Percentiles rank a stretch among this genome's conserved stretches.
Conservation (phyloP, 2,113 vertebrate genomes). For the Colistium nudipinnis region DNA sequence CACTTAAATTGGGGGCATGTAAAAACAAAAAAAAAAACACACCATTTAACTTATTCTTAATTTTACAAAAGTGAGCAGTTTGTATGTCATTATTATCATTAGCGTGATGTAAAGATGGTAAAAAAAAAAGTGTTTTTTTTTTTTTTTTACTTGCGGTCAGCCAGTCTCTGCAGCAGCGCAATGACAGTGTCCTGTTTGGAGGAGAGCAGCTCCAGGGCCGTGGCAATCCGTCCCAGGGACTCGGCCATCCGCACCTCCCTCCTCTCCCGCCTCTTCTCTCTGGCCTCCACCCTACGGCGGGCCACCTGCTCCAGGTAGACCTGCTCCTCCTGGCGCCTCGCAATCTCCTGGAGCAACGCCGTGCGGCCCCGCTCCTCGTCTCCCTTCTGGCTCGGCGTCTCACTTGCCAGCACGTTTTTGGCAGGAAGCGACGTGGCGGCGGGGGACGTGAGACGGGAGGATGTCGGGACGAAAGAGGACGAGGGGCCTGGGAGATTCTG, state of each 20-base stretch:
- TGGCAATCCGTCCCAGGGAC: constrained; percentile 78
- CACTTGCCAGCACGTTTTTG: not conserved
- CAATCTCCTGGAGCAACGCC: constrained; percentile 62
- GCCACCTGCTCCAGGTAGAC: constrained; percentile 66
- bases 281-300: constrained; percentile 67
- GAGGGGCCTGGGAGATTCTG: constrained; percentile 56
- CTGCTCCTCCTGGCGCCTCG: constrained; percentile 76
- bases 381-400: constrained; percentile 59
- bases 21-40: not conserved
- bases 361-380: constrained; percentile 50
- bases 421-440: constrained; percentile 26
- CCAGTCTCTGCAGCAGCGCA: constrained; percentile 81
- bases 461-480: constrained; percentile 30
- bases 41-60: not conserved
- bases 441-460: constrained; percentile 48
- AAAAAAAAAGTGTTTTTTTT: too few species aligned
- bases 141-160: constrained; percentile 76
- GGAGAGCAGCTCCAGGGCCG: constrained; percentile 82
- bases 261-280: constrained; percentile 77
- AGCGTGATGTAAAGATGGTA: not conserved
- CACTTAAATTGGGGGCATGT: not conserved
- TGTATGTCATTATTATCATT: not conserved
- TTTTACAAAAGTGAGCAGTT: constrained; percentile 13
- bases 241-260: constrained; percentile 75
- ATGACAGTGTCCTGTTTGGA: constrained; percentile 86